Percentiles rank a stretch among this genome's conserved stretches.
phyloP scores from a whole-genome alignment of 2,888 invertebrate genomes.

The Adineta ricciae region DNA sequence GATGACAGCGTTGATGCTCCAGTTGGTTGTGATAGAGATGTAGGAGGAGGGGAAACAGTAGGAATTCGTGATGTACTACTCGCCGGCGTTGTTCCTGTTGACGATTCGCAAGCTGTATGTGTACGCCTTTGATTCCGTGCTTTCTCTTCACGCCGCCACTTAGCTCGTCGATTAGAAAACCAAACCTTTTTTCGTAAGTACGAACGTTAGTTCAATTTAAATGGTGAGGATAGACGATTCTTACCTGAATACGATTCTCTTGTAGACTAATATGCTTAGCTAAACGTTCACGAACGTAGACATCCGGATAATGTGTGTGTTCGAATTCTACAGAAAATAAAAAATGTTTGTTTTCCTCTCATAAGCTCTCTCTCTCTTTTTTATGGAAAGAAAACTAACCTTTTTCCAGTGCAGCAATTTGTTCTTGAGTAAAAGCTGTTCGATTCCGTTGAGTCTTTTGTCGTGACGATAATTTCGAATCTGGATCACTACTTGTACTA shows the following conservation, averaged over 20 bases:
- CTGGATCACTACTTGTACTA: slow-evolving; percentile 11
- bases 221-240: too few relatives aligned
- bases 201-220: too few relatives aligned
- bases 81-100: background rate
- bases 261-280: slow-evolving; percentile 51
- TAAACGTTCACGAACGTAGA: slow-evolving; percentile 49
- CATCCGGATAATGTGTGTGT: slow-evolving; percentile 51
- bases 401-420: slow-evolving; percentile 93
- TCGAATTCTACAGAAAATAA: slow-evolving; percentile 45
- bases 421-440: slow-evolving; percentile 93
- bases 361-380: background rate
- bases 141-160: slow-evolving; percentile 91
- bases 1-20: background rate
- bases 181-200: slow-evolving; percentile 59
- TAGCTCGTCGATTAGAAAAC: slow-evolving; percentile 91
- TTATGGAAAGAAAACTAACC: slow-evolving; percentile 57
- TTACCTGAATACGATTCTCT: slow-evolving; percentile 53
- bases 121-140: slow-evolving; percentile 58
- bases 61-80: background rate
- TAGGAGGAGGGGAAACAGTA: background rate
- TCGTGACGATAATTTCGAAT: slow-evolving; percentile 21
- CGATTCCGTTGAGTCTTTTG: slow-evolving; percentile 90
- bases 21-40: background rate
- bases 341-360: background rate
- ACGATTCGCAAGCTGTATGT: background rate